Base-by-base conservation (phyloP, 2,888 invertebrate genomes). In the Archaeoteleia sp. region DNA sequence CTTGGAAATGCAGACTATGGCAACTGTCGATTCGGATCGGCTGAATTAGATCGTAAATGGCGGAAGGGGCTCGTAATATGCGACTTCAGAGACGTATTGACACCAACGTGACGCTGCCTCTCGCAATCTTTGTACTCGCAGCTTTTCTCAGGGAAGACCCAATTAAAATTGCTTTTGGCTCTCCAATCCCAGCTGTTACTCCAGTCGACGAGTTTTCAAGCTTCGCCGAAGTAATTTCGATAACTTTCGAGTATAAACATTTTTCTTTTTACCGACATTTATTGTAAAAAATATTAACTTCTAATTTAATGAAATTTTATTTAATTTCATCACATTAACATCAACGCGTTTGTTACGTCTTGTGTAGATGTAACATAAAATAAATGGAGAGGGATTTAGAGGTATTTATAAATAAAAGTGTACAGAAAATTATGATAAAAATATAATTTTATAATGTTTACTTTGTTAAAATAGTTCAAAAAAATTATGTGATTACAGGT, bases 91-190 rank as follows among this genome's bases (percentile, higher is more conserved):
- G 27, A 42, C 29, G 43, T 42, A 17, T 9, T 3, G 27, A 12
- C 42, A 8, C 27, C 20, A 20, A 20, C 20, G 20, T 20, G 20
- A 20, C 20, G 20, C 2, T 5, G 20, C 2, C 20, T 20, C 20
- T 20, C 20, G 20, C 20, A 5, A 20, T 20, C 20, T 5, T 20
- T 5, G 20, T 20, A 2, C 20, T 20, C 20, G 20, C 20, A 20
- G 20, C 20, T 35, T 14, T 7, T 35, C 35, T 10, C 35, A 13
- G 1, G 9, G 17, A 13, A 35, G 34, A 34, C 30, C 75, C 76
- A 79, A 79, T 79, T 79, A 78, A 78, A 79, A 78, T 69, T 63
- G 78, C 61, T 75, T 72, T 73, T 70, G 30, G 30, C 75, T 68
- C 72, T 62, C 60, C 60, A 72, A 69, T 73, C 65, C 69, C 77